Evolutionary conservation across 2,113 vertebrate genomes (phyloP), one percentile per base, ranked within the genome.

Genomic region (Hippotragus niger): DNA sequence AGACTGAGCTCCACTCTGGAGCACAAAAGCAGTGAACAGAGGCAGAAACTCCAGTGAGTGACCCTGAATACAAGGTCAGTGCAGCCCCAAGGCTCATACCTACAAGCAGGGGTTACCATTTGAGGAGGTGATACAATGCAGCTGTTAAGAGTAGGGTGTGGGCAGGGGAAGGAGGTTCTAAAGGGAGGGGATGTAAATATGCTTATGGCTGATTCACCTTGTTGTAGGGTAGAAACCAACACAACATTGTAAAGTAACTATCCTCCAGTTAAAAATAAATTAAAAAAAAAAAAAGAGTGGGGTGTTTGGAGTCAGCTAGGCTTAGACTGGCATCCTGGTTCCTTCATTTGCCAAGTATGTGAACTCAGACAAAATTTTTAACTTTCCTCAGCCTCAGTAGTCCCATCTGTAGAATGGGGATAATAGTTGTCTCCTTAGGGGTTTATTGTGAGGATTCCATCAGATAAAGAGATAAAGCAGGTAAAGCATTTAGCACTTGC

Each of bases 391-490:
- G 81, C 93, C 98, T 92, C 78, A 52, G 67, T 86, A 95, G 29
- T 55, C 88, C 91, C 78, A 2, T 80, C 94, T 90, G 33, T 43
- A 74, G 84, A 94, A 74, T 76, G 90, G 96, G 93, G 96, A 97
- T 94, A 96, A 94, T 57, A 33, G 27, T 31, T n/a, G 21, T 94
- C 45, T 45, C 27, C 40, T 60, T 60, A 14, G n/a, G 71, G 27
- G 29, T 60, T 83, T 62, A 47, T 40, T 53, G 27, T 50, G 33
- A 91, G 47, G 43, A 52, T 36, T 15, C 6, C 52, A 36, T 78
- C 83, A 88, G 55, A 78, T 43, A 95, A 45, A 80, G 50, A 83
- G 47, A 84, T n/a, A 95, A 52, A 80, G 50, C 78, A 74, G 31
- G 58, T 33, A 62, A 95, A 43, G 40, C 33, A 21, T 55, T 58